Base-by-base conservation (phyloP, 2,797 vertebrate genomes). In the Moxostoma hubbsi region DNA sequence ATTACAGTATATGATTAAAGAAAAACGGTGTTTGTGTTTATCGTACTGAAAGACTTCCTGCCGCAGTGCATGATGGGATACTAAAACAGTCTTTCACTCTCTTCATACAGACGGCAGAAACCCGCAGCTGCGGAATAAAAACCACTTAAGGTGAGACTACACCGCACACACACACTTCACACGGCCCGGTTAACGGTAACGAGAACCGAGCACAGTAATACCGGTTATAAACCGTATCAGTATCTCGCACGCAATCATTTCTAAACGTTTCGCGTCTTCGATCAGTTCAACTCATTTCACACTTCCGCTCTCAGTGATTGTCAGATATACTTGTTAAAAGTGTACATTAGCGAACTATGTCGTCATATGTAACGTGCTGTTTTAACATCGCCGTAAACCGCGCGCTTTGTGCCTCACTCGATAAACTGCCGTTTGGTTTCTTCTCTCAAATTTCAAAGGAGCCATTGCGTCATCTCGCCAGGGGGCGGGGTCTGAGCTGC, bases 1-100 rank as follows among this genome's bases (percentile, higher is more conserved):
- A 8, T 16, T 9, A 16, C 9, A 57, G 24, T 24, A 24, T 24
- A 24, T 24, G 24, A 16, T 15, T n/a, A 16, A 1, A 15, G 15
- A 16, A 16, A 57, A 15, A 16, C 7, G 2, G n/a, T 55, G 6
- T 2, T 0, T 11, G 64, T 6, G 45, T 12, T 45, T n/a, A n/a
- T n/a, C 15, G 50, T 36, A 6, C 51, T 53, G 15, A 51, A 7
- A 7, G 6, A 4, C 24, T 24, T 24, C 24, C 24, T 24, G 49
- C 13, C 62, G 73, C 45, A 9, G 55, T 83, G 82, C 68, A 83
- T 73, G 61, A 76, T 57, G 82, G 76, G 83, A 68, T 0, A 16
- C 10, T 1, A 50, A 24, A 24, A 50, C 80, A 47, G 73, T 77
- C 83, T 84, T 77, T 82, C n/a, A 46, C n/a, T 24, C 12, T 61